Evolutionary conservation across 2,888 invertebrate species (phyloP), one percentile per base, ranked within the genome.

Genomic region (Lepas anatifera): DNA sequence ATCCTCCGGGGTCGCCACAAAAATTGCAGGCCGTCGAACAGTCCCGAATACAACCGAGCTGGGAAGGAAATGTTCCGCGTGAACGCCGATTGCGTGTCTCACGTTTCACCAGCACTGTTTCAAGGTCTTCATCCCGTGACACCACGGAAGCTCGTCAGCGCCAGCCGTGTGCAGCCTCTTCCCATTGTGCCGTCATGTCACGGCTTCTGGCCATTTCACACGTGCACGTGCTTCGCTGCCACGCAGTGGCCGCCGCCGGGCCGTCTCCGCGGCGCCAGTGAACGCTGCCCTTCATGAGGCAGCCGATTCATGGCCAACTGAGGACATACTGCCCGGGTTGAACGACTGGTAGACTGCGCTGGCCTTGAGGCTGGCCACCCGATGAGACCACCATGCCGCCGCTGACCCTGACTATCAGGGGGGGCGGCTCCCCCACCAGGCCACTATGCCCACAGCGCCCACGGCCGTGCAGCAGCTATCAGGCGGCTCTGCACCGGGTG

Each of bases 231-330:
- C n/a, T n/a, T n/a, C n/a, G n/a, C 29, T 70, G 71, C 72, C 73
- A 70, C 71, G 73, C 71, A 70, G 74, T 73, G 73, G 73, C 74
- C 73, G 73, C 73, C 73, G 75, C 71, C 72, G 73, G 73, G 72
- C 71, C 73, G 69, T 43, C 27, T 68, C 67, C 71, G 50, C 67
- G 68, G 63, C 68, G 69, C 70, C 69, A 69, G 69, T 69, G 68
- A 72, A 71, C 72, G 71, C 71, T 69, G 71, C 46, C 70, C 73
- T 74, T 71, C 73, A 74, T 73, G 74, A 75, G 75, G 75, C 74
- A 75, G 74, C 72, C 73, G 73, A 72, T 70, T 74, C 69, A 72
- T 52, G 72, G 70, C 63, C 72, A 68, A 67, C 58, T 2, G 58
- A 58, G 58, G 58, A 35, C 58, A 58, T 32, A 58, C 32, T 58